Evolutionary conservation across 2,113 vertebrate species (phyloP).

Genomic region (Xiphophorus hellerii): DNA sequence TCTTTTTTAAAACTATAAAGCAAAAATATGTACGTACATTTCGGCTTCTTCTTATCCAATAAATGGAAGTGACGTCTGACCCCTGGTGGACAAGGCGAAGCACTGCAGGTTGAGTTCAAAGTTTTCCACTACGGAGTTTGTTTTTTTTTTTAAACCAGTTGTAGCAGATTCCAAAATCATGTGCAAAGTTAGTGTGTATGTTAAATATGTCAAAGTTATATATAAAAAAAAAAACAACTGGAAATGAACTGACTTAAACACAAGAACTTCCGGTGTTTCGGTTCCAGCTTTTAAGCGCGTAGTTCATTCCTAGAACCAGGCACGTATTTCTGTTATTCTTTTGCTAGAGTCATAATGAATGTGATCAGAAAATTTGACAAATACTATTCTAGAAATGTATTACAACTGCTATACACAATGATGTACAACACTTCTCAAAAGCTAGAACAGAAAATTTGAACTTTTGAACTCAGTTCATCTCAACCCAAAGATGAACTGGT

Average conservation of each 20-base stretch:
- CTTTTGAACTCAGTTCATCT: too few relatives aligned
- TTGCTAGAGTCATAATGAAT: not conserved
- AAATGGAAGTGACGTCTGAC: not conserved
- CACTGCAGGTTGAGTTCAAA: conserved; percentile 1
- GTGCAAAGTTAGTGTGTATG: not conserved
- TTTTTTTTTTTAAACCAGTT: not conserved
- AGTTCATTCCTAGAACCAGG: too few relatives aligned
- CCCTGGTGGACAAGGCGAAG: conserved; percentile 13
- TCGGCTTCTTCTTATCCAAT: not conserved
- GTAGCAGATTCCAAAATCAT: not conserved
- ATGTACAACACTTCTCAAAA: not conserved
- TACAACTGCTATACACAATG: not conserved
- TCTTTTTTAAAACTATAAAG: not conserved
- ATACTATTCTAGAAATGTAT: not conserved
- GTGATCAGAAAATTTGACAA: not conserved
- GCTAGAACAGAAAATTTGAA: too few relatives aligned
- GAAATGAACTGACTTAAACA: not conserved
- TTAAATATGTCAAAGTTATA: not conserved
- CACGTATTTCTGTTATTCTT: too few relatives aligned
- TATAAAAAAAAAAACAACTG: not conserved
- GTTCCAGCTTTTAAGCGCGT: too few relatives aligned
- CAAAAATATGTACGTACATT: not conserved
- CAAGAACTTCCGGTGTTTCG: not conserved
- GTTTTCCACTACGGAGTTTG: not conserved
- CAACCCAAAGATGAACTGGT: not conserved